Evolutionary conservation across 2,888 invertebrate genomes (phyloP), one percentile per base, ranked within the genome.

Genomic region (Melangyna quadrimaculata): DNA sequence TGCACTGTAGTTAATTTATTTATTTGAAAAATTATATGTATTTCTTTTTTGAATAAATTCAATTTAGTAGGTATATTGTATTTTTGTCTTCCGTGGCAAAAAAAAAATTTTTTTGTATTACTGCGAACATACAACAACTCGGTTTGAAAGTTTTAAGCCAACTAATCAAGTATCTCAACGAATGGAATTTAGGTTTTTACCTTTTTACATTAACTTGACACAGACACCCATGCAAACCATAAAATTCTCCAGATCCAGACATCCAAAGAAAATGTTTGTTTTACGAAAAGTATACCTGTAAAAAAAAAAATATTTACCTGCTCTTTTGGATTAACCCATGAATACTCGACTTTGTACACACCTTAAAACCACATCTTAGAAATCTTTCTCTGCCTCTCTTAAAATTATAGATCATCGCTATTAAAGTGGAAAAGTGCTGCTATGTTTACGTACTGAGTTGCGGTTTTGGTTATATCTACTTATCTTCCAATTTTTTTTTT

Each of bases 81-180:
- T 17, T 69, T 37, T 45, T 73, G 37, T 70, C 43, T 73, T 75
- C 70, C 61, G 71, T 79, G 74, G 73, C 78, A 83, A 75, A 71
- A 79, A 69, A 40, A 71, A 72, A 40, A 65, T 7, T 51, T 19
- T 4, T 48, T 27, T 55, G 35, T 35, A 45, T 27, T 51, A 70
- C 77, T 70, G 73, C 80, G 77, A 37, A 59, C 78, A 80, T 61
- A 74, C 88, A 78, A 84, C 88, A 77, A 73, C 35, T 77, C 87
- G 67, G 86, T 74, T 87, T 82, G 82, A 87, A 86, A 78, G 86
- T 86, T 87, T 87, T 86, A 87, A 87, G 87, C 87, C 88, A 88
- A 88, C 88, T 88, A 87, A 87, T 87, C 88, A 87, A 87, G 74
- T 87, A 81, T 78, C 70, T 71, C 71, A 74, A 67, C 81, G 74